A percentile compares a stretch with the other conserved stretches of the same genome.
These are phyloP conservation scores for Druon quercuslanigerum DNA, from an alignment of 1,140 invertebrate genomes.

Conservation along the genomic window DNA sequence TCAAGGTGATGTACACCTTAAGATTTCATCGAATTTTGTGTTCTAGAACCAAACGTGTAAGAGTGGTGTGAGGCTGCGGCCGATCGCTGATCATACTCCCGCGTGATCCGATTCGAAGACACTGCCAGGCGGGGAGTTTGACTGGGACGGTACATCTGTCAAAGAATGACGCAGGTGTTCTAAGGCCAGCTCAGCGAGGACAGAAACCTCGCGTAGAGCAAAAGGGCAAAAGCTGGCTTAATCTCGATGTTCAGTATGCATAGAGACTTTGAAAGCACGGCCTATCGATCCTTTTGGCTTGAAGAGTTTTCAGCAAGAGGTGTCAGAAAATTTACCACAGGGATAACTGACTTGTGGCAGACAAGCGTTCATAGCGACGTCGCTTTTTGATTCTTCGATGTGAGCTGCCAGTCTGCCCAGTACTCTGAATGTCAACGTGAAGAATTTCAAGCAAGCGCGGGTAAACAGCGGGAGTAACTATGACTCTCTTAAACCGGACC, in stretches of 20 bases:
- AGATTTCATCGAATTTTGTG: no score
- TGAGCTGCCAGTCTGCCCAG: constrained; percentile 86
- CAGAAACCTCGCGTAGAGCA: constrained; percentile 86
- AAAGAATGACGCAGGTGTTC: constrained; percentile 84
- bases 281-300: constrained; percentile 84
- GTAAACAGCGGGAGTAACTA: constrained; percentile 71
- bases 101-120: constrained; percentile 79
- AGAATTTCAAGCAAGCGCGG: constrained; percentile 79
- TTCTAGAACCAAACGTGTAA: constrained; percentile 46
- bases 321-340: constrained; percentile 84
- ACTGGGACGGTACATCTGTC: constrained; percentile 57
- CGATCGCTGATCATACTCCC: constrained; percentile 70
- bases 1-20: no score
- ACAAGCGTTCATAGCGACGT: constrained; percentile 86
- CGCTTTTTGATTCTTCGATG: constrained; percentile 78
- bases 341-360: constrained; percentile 85
- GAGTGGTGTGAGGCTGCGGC: constrained; percentile 62
- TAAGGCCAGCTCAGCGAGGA: constrained; percentile 83
- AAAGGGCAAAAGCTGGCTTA: constrained; percentile 77
- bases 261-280: constrained; percentile 84
- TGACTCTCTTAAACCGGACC: not conserved
- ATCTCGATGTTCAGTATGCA: constrained; percentile 85
- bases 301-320: constrained; percentile 80
- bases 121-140: constrained; percentile 84
- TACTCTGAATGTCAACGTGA: constrained; percentile 85